Evolutionary conservation across 1,140 invertebrate species (phyloP).

Genomic region (Conus betulinus): DNA sequence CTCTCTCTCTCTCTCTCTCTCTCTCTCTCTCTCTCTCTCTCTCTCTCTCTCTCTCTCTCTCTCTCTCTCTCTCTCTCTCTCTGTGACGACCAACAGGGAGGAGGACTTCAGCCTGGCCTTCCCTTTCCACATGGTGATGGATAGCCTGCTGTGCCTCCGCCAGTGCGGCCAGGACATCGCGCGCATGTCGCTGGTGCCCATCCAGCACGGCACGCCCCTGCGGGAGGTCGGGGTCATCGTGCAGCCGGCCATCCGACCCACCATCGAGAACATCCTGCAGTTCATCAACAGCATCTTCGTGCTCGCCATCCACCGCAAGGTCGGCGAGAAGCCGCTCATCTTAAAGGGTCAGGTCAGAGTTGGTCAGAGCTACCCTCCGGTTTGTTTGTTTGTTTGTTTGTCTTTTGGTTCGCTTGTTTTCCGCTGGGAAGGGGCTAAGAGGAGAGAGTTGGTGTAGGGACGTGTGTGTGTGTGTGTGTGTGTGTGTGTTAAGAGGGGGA

Average conservation of each 20-base stretch:
- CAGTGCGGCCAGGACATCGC: not conserved
- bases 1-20: too few relatives aligned
- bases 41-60: too few relatives aligned
- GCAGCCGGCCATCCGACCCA: not conserved
- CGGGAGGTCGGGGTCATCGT: not conserved
- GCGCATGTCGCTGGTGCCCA: not conserved
- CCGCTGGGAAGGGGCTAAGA: too few relatives aligned
- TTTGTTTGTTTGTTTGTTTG: too few relatives aligned
- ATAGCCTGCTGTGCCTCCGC: not conserved
- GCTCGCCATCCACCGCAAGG: not conserved
- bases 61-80: too few relatives aligned
- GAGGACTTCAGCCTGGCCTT: not conserved
- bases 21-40: too few relatives aligned
- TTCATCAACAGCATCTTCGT: constrained; percentile 23
- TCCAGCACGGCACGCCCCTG: not conserved
- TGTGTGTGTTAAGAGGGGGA: too few relatives aligned
- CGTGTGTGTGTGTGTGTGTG: too few relatives aligned
- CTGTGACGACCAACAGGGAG: not conserved
- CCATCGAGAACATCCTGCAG: not conserved
- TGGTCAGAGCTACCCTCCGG: too few relatives aligned
- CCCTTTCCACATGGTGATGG: not conserved
- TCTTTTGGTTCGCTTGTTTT: too few relatives aligned
- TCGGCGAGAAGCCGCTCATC: not conserved
- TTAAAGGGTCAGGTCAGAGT: not conserved
- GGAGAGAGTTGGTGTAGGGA: too few relatives aligned